These are phyloP conservation scores for Eretmocerus hayati DNA, from an alignment of 2,888 invertebrate species.

Conservation along the genomic window DNA sequence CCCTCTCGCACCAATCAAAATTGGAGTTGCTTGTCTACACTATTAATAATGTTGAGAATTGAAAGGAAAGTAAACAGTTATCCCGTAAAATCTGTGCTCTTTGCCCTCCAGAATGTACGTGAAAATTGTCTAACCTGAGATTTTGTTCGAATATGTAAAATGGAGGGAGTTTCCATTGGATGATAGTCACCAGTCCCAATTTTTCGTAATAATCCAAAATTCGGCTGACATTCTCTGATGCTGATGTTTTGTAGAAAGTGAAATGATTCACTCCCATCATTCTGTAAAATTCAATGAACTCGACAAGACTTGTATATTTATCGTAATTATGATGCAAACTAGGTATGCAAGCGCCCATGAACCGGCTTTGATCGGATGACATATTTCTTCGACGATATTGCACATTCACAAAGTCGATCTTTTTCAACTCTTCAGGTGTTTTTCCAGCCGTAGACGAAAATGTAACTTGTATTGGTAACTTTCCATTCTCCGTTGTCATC, in stretches of 20 bases:
- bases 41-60: no score
- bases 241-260: slow-evolving; percentile 47
- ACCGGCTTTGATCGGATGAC: slow-evolving; percentile 6
- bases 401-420: slow-evolving; percentile 10
- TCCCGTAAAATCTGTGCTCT: no score
- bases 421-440: not conserved
- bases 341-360: slow-evolving; percentile 45
- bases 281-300: slow-evolving; percentile 50
- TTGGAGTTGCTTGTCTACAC: no score
- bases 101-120: no score
- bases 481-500: slow-evolving; percentile 7
- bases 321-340: slow-evolving; percentile 47
- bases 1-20: no score
- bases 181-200: slow-evolving; percentile 38
- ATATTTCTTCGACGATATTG: slow-evolving; percentile 1
- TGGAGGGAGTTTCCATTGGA: slow-evolving; percentile 43
- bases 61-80: no score
- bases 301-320: slow-evolving; percentile 44
- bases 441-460: slow-evolving; percentile 13
- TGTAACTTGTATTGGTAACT: slow-evolving; percentile 24
- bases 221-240: slow-evolving; percentile 37
- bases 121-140: slow-evolving; percentile 36
- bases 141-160: slow-evolving; percentile 32
- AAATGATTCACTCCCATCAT: slow-evolving; percentile 48
- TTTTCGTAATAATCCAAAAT: slow-evolving; percentile 43